Percentiles rank a stretch among this genome's conserved stretches.
phyloP scores from a whole-genome alignment of 2,113 vertebrate species.

The Cairina moschata region DNA sequence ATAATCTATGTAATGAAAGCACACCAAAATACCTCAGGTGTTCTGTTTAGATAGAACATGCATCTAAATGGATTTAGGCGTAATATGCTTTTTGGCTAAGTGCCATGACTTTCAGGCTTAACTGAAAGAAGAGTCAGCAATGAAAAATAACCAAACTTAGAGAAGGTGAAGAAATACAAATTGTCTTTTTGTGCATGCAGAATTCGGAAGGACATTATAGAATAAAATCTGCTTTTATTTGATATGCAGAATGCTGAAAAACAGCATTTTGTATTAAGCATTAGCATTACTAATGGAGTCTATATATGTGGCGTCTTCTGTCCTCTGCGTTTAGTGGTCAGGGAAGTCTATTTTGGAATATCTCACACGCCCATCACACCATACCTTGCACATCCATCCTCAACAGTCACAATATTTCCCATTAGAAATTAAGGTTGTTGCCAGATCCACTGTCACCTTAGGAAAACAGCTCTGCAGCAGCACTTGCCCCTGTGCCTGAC shows the following conservation, averaged over 20 bases:
- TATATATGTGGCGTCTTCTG: not conserved
- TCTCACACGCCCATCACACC: not conserved
- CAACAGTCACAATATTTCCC: not conserved
- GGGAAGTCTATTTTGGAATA: not conserved
- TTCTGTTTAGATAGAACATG: not conserved
- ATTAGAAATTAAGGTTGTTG: not conserved
- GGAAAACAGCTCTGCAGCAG: not conserved
- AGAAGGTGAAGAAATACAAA: not conserved
- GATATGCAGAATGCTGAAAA: not conserved
- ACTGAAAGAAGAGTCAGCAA: not conserved
- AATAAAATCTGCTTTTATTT: not conserved
- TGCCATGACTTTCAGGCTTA: not conserved
- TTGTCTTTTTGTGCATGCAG: not conserved
- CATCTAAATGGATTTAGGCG: slow-evolving; percentile 6
- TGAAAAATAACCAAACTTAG: not conserved
- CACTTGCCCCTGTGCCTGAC: not conserved
- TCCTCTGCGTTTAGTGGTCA: not conserved
- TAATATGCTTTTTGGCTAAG: not conserved
- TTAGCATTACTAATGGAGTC: not conserved
- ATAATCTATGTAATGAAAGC: not conserved
- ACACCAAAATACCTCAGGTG: not conserved
- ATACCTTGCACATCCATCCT: not conserved
- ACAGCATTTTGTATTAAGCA: not conserved
- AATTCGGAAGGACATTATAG: not conserved
- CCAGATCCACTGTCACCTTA: not conserved